phyloP scores from a whole-genome alignment of 2,797 vertebrate genomes.

The Sarcophilus harrisii region DNA sequence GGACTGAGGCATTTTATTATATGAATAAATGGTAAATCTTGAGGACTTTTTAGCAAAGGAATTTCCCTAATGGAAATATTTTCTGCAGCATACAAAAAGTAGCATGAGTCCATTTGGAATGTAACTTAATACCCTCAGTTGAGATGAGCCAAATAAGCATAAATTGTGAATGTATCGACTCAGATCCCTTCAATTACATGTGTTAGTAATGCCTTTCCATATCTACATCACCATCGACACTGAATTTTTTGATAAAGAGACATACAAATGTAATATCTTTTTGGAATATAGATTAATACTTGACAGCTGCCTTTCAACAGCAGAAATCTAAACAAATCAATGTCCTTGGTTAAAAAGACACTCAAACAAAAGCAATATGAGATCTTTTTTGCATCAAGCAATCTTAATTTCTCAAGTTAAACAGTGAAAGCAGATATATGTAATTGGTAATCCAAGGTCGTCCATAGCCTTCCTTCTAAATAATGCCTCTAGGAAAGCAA shows the following conservation, averaged over 20 bases:
- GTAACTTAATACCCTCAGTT: neutral
- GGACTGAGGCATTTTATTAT: neutral
- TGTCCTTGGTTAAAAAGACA: slow-evolving; percentile 62
- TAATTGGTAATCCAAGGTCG: slow-evolving; percentile 56
- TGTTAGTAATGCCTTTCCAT: neutral
- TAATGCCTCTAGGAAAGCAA: slow-evolving; percentile 66
- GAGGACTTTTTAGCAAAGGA: neutral
- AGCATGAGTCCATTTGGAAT: slow-evolving; percentile 13
- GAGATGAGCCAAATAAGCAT: neutral
- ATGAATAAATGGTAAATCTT: neutral
- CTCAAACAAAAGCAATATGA: slow-evolving; percentile 32
- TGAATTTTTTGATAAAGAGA: slow-evolving; percentile 16
- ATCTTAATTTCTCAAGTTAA: slow-evolving; percentile 15
- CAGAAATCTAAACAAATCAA: neutral
- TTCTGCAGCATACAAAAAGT: neutral
- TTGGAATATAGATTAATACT: slow-evolving; percentile 40
- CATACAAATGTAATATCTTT: slow-evolving; percentile 2
- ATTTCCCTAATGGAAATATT: slow-evolving; percentile 16
- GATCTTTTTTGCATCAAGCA: slow-evolving; percentile 51
- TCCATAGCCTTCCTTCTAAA: slow-evolving; percentile 58
- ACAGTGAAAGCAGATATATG: slow-evolving; percentile 35
- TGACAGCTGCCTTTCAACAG: slow-evolving; percentile 22
- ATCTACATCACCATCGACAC: neutral
- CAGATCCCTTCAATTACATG: slow-evolving; percentile 27
- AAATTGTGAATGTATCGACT: slow-evolving; percentile 11